Conservation (phyloP, 2,888 invertebrate genomes). For the Carterocephalus palaemon region DNA sequence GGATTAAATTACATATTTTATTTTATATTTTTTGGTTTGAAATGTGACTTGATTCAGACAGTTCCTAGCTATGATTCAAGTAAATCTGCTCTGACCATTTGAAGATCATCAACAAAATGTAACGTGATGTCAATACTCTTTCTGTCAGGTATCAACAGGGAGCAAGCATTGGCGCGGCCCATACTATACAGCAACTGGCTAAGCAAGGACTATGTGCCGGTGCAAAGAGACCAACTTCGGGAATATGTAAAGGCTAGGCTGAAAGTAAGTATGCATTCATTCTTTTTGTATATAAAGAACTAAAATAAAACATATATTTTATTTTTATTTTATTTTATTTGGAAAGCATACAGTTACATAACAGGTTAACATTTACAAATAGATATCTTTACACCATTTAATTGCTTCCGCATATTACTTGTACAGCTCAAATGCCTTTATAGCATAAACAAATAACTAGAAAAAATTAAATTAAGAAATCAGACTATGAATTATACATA, state of each 20-base stretch:
- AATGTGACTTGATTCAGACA: no score
- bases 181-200: constrained; percentile 99
- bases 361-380: no score
- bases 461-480: no score
- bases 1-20: no score
- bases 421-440: no score
- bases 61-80: no score
- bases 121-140: constrained; percentile 3
- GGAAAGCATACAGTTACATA: no score
- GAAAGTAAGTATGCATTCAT: constrained; percentile 86
- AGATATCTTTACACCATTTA: no score
- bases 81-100: neutral
- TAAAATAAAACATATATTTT: neutral
- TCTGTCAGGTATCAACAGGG: constrained; percentile 85
- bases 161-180: constrained; percentile 93
- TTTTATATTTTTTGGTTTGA: no score
- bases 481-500: no score
- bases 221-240: constrained; percentile 94
- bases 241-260: constrained; percentile 98
- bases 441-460: no score
- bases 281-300: neutral
- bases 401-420: no score
- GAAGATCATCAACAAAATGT: neutral
- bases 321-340: neutral
- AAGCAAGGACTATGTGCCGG: constrained; percentile 98